These are phyloP conservation scores for Stictocephala bisonia DNA, from an alignment of 2,888 invertebrate species.

Conservation along the genomic window DNA sequence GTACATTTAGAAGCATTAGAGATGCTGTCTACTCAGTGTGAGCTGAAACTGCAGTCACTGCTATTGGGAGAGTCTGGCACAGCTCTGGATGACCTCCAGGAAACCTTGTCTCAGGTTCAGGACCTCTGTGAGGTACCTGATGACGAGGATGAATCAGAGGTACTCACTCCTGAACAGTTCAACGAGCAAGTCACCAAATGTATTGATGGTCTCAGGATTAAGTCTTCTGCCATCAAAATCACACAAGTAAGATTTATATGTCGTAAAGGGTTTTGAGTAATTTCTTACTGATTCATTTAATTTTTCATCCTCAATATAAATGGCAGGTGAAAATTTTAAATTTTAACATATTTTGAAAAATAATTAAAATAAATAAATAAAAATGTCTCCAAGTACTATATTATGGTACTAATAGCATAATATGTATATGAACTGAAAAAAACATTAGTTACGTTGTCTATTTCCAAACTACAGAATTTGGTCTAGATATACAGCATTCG, in stretches of 20 bases:
- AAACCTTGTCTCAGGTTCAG: constrained; percentile 78
- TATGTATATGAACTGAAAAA: too few species aligned
- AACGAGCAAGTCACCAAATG: constrained; percentile 40
- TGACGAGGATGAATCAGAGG: constrained; percentile 61
- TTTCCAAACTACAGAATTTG: too few species aligned
- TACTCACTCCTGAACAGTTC: constrained; percentile 36
- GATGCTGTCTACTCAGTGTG: constrained; percentile 86
- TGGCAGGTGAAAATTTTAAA: too few species aligned
- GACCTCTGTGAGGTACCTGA: constrained; percentile 81
- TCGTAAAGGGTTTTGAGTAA: too few species aligned
- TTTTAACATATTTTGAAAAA: too few species aligned
- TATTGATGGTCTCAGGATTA: constrained; percentile 47
- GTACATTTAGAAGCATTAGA: constrained; percentile 92
- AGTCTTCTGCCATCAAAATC: constrained; percentile 51
- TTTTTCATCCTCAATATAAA: too few species aligned
- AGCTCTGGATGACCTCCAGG: constrained; percentile 75
- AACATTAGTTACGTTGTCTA: too few species aligned
- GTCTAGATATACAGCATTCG: too few species aligned
- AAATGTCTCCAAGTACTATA: too few species aligned
- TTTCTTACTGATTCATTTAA: too few species aligned
- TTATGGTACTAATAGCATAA: too few species aligned
- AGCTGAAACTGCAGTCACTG: constrained; percentile 76
- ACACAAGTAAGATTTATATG: constrained; percentile 49
- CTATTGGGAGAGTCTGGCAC: constrained; percentile 70
- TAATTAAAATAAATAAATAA: too few species aligned